phyloP scores from a whole-genome alignment of 2,113 vertebrate species.

The Corapipo altera region DNA sequence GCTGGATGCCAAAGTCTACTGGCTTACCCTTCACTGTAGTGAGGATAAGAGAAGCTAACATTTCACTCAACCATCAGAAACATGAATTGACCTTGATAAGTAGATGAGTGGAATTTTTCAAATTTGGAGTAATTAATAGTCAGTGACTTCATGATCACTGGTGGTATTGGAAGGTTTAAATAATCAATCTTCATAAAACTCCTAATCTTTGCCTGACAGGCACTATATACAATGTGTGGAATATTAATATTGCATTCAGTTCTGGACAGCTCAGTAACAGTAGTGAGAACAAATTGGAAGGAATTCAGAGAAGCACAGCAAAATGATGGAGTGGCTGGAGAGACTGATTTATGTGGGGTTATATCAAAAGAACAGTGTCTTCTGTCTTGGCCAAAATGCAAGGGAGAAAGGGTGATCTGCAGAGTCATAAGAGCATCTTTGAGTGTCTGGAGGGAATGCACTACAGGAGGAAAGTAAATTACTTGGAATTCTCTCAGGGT shows the following conservation, averaged over 20 bases:
- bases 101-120: slow-evolving; percentile 47
- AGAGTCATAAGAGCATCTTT: not conserved
- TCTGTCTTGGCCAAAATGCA: not conserved
- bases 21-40: not conserved
- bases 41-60: slow-evolving; percentile 21
- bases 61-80: slow-evolving; percentile 58
- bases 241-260: slow-evolving; percentile 39
- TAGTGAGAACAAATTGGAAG: slow-evolving; percentile 46
- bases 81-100: slow-evolving; percentile 50
- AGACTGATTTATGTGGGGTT: not conserved
- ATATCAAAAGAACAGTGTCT: not conserved
- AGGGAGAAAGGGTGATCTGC: not conserved
- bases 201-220: slow-evolving; percentile 42
- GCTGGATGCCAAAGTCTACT: slow-evolving; percentile 35
- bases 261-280: slow-evolving; percentile 34
- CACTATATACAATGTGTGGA: slow-evolving; percentile 9
- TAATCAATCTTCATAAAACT: slow-evolving; percentile 45
- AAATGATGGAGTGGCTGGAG: slow-evolving; percentile 23
- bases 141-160: not conserved
- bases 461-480: not conserved
- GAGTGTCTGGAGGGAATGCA: not conserved
- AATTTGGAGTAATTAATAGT: slow-evolving; percentile 8
- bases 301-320: slow-evolving; percentile 35
- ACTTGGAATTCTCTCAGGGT: not conserved
- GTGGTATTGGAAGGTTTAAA: slow-evolving; percentile 18